Base-by-base conservation (phyloP, 2,113 vertebrate species). In the Noturus placidus region DNA sequence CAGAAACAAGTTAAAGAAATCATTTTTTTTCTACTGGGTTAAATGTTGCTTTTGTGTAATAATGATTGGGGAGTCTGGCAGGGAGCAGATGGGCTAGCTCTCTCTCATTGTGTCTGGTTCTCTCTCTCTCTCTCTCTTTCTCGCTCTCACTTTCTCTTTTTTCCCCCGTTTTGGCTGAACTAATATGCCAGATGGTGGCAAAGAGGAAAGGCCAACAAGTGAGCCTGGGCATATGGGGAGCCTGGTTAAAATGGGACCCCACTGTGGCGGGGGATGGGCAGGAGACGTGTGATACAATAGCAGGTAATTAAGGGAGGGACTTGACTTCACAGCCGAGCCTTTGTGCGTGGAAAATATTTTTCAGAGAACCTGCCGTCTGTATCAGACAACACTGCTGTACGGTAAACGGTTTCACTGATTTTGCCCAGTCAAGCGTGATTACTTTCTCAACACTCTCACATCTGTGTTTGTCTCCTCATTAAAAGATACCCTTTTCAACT, bases 171-270 rank as follows among this genome's bases (percentile, higher is more conserved):
- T 94, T 95, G 95, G 95, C 95, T 97, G 95, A 97, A 96, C 96
- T 97, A 96, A 96, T 94, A 96, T 96, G 96, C 96, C 98, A 99
- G 98, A 99, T 99, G 98, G 98, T 95, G 94, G 93, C 91, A 91
- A 95, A 96, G 95, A 95, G 95, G 95, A 96, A 95, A 96, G 97
- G 96, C 95, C 97, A 97, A 96, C 96, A 97, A 97, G 96, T 96
- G 96, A 97, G 95, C 96, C 95, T 95, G 95, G 97, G 96, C 97
- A 98, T 99, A 99, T 98, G 97, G 98, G 95, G 96, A 97, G 97
- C 96, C 97, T 98, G 97, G 97, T 99, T 99, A 99, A 99, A 96
- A 96, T 97, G 93, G 92, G 94, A 95, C 97, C 97, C 97, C 96
- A 96, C 96, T 97, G 97, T 94, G 96, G 95, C 95, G 94, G 95